Evolutionary conservation across 2,797 vertebrate genomes (phyloP).

Genomic region (Chanos chanos): DNA sequence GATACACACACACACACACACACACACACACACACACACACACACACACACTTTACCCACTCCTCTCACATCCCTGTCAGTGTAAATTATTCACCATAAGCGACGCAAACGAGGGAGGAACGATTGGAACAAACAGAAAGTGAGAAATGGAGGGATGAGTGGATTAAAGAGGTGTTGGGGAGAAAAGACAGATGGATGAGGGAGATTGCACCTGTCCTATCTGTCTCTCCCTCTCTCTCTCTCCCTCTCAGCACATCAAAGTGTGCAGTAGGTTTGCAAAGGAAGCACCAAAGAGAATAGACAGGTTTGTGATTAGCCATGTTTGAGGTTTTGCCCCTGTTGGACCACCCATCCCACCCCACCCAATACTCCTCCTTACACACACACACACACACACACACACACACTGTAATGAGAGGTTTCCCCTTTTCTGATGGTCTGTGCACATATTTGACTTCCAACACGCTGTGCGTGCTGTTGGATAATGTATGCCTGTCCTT

Average conservation of each 20-base stretch:
- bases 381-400: background rate
- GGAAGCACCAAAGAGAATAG: conserved; percentile 34
- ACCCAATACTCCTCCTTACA: background rate
- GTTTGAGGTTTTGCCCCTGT: background rate
- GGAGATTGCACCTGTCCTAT: conserved; percentile 27
- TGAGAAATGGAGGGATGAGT: conserved; percentile 32
- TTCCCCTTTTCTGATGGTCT: too few relatives aligned
- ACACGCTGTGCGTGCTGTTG: too few relatives aligned
- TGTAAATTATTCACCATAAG: conserved; percentile 46
- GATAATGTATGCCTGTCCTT: too few relatives aligned
- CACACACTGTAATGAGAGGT: background rate
- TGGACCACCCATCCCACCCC: conserved; percentile 3
- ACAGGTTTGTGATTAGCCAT: conserved; percentile 32
- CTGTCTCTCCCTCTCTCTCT: conserved; percentile 16
- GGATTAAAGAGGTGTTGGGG: conserved; percentile 30
- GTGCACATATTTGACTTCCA: too few relatives aligned
- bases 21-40: background rate
- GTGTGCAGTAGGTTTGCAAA: conserved; percentile 14
- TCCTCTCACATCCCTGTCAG: conserved; percentile 17
- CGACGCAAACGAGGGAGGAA: conserved; percentile 4
- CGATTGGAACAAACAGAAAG: conserved; percentile 29
- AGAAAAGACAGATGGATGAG: conserved; percentile 35
- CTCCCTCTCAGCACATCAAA: conserved; percentile 24
- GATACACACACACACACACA: conserved; percentile 3
- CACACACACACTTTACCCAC: conserved; percentile 1